Evolutionary conservation across 2,888 invertebrate species (phyloP).

Genomic region (Halocaridina rubra): DNA sequence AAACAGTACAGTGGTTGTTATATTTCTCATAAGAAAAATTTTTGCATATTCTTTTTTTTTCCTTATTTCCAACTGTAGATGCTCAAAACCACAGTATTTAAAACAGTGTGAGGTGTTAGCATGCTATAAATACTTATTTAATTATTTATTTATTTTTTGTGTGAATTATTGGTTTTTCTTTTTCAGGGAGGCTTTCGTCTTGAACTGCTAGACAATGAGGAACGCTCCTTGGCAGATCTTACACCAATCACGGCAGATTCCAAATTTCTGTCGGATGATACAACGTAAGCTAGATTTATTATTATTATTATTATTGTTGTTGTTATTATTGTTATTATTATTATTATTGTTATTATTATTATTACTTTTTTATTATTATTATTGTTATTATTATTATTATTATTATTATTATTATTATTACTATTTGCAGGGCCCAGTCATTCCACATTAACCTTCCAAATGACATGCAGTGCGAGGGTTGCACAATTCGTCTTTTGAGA

Average conservation of each 20-base stretch:
- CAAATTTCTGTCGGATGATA: conserved; percentile 78
- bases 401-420: neutral
- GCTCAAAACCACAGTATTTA: too few relatives aligned
- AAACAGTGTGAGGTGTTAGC: too few relatives aligned
- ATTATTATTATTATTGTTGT: neutral
- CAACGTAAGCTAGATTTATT: conserved; percentile 80
- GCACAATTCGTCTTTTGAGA: conserved; percentile 87
- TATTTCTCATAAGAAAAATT: too few relatives aligned
- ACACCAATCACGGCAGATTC: conserved; percentile 75
- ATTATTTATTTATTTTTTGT: neutral
- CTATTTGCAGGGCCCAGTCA: conserved; percentile 79
- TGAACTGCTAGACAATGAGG: conserved; percentile 85
- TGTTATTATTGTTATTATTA: neutral
- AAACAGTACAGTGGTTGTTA: too few relatives aligned
- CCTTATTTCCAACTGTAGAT: too few relatives aligned
- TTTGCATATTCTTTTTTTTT: too few relatives aligned
- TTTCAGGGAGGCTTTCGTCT: conserved; percentile 89
- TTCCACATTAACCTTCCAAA: conserved; percentile 83
- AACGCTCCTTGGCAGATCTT: conserved; percentile 84
- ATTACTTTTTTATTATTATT: neutral
- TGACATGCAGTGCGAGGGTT: conserved; percentile 87
- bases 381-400: neutral
- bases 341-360: neutral
- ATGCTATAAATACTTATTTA: neutral
- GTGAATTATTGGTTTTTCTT: conserved; percentile 59